phyloP scores from a whole-genome alignment of 2,888 invertebrate species.

The Ganaspis brasiliensis region DNA sequence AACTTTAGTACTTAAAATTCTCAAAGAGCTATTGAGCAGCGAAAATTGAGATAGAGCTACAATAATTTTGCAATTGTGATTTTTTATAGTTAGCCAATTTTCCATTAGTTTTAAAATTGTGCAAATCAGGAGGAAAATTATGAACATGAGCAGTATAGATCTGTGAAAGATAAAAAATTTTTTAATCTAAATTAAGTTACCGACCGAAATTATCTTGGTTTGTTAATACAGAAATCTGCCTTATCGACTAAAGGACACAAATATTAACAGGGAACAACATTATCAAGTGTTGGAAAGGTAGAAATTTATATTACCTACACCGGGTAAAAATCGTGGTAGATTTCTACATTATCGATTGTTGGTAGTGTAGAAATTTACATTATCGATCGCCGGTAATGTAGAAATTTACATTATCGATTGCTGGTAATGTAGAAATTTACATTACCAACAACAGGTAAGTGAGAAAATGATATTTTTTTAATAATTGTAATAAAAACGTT shows the following conservation, averaged over 20 bases:
- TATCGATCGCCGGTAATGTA: too few relatives aligned
- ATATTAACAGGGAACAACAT: too few relatives aligned
- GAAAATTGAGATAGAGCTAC: constrained; percentile 76
- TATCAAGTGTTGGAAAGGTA: too few relatives aligned
- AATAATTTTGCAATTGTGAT: constrained; percentile 1
- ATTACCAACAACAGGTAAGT: background rate
- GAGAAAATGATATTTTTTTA: too few relatives aligned
- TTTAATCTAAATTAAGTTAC: background rate
- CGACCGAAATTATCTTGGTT: too few relatives aligned
- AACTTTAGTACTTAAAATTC: constrained; percentile 72
- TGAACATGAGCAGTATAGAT: constrained; percentile 57
- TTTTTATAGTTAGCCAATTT: background rate
- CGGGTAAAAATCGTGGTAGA: too few relatives aligned
- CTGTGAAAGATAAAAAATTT: constrained; percentile 58
- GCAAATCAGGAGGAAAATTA: constrained; percentile 62
- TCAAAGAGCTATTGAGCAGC: constrained; percentile 75
- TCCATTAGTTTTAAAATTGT: constrained; percentile 63
- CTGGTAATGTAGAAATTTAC: background rate
- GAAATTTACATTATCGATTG: too few relatives aligned
- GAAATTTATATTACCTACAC: too few relatives aligned
- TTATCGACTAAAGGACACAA: too few relatives aligned
- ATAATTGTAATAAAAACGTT: background rate
- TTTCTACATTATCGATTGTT: too few relatives aligned
- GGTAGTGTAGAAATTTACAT: too few relatives aligned
- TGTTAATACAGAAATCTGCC: too few relatives aligned